Evolutionary conservation across 2,888 invertebrate species (phyloP).

Genomic region (Tetanocera ferruginea): DNA sequence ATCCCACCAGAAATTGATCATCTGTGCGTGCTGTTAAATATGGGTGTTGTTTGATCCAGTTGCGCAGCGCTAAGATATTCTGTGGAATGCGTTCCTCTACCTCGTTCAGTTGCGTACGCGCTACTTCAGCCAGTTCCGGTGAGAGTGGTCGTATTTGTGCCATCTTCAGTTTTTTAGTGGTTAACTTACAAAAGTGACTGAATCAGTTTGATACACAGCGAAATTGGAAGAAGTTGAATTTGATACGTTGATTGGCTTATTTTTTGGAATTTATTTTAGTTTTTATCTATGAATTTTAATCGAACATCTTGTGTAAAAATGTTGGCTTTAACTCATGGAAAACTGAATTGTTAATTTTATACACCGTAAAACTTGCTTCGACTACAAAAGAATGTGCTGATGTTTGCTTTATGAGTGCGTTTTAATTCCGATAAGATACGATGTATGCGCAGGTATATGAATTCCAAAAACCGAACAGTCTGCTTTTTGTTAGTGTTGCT

Average conservation of each 20-base stretch:
- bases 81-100: conserved; percentile 64
- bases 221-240: conserved; percentile 32
- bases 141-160: conserved; percentile 59
- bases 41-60: conserved; percentile 72
- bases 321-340: conserved; percentile 14
- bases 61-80: conserved; percentile 69
- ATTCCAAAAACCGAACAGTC: too few relatives aligned
- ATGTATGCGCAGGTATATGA: background rate
- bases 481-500: too few relatives aligned
- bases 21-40: conserved; percentile 69
- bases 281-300: background rate
- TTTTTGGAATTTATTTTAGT: background rate
- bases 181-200: background rate
- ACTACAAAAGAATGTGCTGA: background rate
- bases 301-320: background rate
- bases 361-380: conserved; percentile 7
- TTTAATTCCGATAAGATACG: conserved; percentile 25
- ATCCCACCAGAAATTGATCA: conserved; percentile 72
- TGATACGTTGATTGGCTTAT: background rate
- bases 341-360: conserved; percentile 6
- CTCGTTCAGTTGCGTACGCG: conserved; percentile 71
- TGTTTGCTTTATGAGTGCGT: conserved; percentile 22
- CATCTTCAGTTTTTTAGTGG: conserved; percentile 47
- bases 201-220: background rate
- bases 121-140: conserved; percentile 64